Percentiles rank a stretch among this genome's conserved stretches.
These are phyloP conservation scores for Stomorhina lunata DNA, from an alignment of 2,888 invertebrate genomes.

Conservation along the genomic window DNA sequence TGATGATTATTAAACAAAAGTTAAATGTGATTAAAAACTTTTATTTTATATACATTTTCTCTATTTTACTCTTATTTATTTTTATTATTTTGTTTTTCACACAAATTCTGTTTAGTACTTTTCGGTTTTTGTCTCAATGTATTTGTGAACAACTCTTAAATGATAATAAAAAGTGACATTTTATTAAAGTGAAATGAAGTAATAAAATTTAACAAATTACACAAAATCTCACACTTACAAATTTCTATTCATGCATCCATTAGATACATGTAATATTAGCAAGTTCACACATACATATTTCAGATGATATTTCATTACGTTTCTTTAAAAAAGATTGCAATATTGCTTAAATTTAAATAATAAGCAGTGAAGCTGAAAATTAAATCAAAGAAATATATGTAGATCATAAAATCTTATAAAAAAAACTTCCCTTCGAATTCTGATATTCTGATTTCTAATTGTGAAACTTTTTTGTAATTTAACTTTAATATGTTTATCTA, in stretches of 20 bases:
- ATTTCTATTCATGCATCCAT: neutral
- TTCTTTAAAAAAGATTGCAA: constrained; percentile 42
- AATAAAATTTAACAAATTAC: constrained; percentile 62
- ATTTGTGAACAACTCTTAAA: constrained; percentile 44
- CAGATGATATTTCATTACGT: constrained; percentile 29
- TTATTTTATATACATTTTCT: constrained; percentile 30
- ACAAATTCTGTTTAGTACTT: constrained; percentile 40
- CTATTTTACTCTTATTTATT: constrained; percentile 1
- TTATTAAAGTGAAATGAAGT: constrained; percentile 62
- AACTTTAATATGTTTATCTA: no score
- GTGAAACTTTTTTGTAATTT: no score
- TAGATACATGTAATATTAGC: no score
- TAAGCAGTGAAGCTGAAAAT: constrained; percentile 14
- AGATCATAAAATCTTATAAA: no score
- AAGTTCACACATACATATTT: constrained; percentile 6
- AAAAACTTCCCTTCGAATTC: no score
- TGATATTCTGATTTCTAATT: no score
- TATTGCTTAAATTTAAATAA: constrained; percentile 49
- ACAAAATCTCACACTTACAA: constrained; percentile 13
- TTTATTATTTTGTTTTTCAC: neutral
- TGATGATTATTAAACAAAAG: constrained; percentile 60
- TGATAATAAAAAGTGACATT: constrained; percentile 62
- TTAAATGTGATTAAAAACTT: constrained; percentile 64
- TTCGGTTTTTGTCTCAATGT: constrained; percentile 1
- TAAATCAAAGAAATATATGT: no score